Conservation (phyloP, 2,113 vertebrate genomes). For the Tautogolabrus adspersus region DNA sequence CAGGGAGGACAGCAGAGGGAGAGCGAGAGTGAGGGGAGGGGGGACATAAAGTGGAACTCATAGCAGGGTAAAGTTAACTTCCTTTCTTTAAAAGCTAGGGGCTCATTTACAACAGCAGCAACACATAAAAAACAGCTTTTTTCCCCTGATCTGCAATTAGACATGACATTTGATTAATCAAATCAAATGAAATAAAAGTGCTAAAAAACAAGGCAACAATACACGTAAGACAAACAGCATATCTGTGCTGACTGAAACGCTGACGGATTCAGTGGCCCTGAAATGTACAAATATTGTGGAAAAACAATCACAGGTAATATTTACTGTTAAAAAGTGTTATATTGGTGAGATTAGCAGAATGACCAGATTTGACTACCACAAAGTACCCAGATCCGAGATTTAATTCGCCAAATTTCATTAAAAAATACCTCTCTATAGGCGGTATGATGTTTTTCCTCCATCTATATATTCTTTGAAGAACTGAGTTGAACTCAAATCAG, state of each 20-base stretch:
- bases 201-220: background rate
- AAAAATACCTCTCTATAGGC: too few species aligned
- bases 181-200: background rate
- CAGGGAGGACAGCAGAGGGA: constrained; percentile 15
- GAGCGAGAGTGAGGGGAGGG: background rate
- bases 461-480: too few species aligned
- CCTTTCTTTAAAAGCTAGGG: constrained; percentile 22
- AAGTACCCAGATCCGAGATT: background rate
- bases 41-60: constrained; percentile 39
- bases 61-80: constrained; percentile 8
- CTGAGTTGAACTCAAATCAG: background rate
- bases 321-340: background rate
- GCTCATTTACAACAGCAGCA: constrained; percentile 7
- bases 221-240: background rate
- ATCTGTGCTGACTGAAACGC: background rate
- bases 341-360: background rate
- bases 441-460: too few species aligned
- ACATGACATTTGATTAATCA: background rate
- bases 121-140: background rate
- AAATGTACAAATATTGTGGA: background rate
- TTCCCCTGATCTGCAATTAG: too few species aligned
- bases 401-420: background rate
- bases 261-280: background rate
- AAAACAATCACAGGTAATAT: background rate
- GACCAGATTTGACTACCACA: background rate